These are phyloP conservation scores for Prosopocoilus inquinatus DNA, from an alignment of 2,888 invertebrate species.

Conservation along the genomic window DNA sequence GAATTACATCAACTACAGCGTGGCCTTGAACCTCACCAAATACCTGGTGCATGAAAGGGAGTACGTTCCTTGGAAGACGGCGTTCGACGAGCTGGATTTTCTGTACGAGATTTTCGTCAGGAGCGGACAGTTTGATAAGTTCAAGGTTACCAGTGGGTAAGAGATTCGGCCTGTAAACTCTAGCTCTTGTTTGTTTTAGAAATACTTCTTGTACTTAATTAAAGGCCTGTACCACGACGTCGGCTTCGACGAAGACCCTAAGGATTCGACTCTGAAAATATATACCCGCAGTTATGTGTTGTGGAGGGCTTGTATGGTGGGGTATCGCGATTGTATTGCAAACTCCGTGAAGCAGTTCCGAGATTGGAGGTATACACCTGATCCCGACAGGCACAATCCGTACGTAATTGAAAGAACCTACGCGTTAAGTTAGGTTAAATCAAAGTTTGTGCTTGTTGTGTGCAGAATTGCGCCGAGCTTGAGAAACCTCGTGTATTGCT, in stretches of 20 bases:
- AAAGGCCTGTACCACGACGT: slow-evolving; percentile 66
- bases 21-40: slow-evolving; percentile 75
- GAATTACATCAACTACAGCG: slow-evolving; percentile 68
- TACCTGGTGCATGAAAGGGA: slow-evolving; percentile 79
- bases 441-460: slow-evolving; percentile 17
- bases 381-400: slow-evolving; percentile 75
- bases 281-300: slow-evolving; percentile 72
- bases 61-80: slow-evolving; percentile 86
- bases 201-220: slow-evolving; percentile 66
- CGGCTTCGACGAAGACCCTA: slow-evolving; percentile 64
- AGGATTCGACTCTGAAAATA: slow-evolving; percentile 66
- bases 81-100: slow-evolving; percentile 72
- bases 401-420: slow-evolving; percentile 51
- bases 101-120: slow-evolving; percentile 79
- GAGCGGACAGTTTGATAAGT: slow-evolving; percentile 64
- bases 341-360: slow-evolving; percentile 71
- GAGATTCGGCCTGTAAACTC: too few relatives aligned
- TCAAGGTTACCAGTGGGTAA: too few relatives aligned
- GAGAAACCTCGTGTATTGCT: slow-evolving; percentile 81
- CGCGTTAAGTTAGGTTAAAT: not conserved
- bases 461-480: slow-evolving; percentile 79
- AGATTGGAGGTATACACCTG: slow-evolving; percentile 70
- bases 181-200: slow-evolving; percentile 51
- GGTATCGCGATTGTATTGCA: slow-evolving; percentile 70
- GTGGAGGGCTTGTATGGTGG: slow-evolving; percentile 73